Evolutionary conservation across 2,888 invertebrate species (phyloP).

Genomic region (Carterocephalus palaemon): DNA sequence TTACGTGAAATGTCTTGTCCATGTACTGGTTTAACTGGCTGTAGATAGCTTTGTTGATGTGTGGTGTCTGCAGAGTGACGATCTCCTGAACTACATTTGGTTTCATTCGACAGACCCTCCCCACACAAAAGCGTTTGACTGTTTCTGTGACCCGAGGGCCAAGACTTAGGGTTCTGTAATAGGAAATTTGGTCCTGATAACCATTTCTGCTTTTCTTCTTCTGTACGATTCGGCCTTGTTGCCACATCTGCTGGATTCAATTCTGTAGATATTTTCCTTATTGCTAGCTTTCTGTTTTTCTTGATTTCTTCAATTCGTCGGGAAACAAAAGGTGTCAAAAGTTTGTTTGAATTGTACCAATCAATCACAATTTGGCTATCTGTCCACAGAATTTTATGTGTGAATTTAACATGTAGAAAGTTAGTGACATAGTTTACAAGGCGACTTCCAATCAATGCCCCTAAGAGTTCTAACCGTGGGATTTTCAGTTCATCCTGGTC

Average conservation of each 20-base stretch:
- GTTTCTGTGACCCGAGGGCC: not conserved
- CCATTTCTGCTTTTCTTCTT: too few species aligned
- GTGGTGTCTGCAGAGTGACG: too few species aligned
- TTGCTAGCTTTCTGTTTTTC: conserved; percentile 6
- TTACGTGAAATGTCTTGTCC: not conserved
- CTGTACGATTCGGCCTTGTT: conserved; percentile 4
- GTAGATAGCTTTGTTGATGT: too few species aligned
- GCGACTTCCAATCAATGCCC: conserved; percentile 17
- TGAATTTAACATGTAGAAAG: conserved; percentile 6
- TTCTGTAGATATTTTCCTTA: conserved; percentile 16
- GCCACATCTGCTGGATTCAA: conserved; percentile 19
- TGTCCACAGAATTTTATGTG: conserved; percentile 14
- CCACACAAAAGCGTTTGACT: conserved; percentile 1
- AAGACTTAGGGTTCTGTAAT: too few species aligned
- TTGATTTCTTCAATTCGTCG: conserved; percentile 17
- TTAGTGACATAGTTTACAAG: conserved; percentile 16
- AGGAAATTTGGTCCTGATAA: too few species aligned
- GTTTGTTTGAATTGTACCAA: conserved; percentile 16
- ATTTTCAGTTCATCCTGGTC: conserved; percentile 21
- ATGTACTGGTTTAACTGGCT: not conserved
- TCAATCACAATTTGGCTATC: conserved; percentile 19
- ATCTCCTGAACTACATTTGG: too few species aligned
- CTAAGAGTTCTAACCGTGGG: conserved; percentile 20
- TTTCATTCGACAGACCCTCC: not conserved
- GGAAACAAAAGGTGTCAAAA: conserved; percentile 13